Evolutionary conservation across 53 echinoderm and acorn worm genomes (phyloP), one percentile per base, ranked within the genome.

Genomic region (Luidia sarsii): DNA sequence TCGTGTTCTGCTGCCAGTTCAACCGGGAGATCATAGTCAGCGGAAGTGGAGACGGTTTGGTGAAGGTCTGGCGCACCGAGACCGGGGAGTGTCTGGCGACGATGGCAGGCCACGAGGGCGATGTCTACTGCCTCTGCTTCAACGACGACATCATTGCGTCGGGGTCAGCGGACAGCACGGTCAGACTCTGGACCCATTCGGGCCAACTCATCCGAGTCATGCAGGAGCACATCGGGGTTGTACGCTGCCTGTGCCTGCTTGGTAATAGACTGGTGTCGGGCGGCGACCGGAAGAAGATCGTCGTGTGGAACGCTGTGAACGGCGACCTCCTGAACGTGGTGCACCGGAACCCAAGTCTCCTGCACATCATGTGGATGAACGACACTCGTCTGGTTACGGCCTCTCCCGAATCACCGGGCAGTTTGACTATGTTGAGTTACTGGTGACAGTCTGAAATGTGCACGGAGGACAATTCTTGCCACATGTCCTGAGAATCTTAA

Each of bases 351-450:
- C 95, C 95, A 15, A 95, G 85, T 68, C 80, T 95, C 24, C 83
- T 95, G 6, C 95, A 95, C 62, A 66, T 90, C 50, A 92, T 95
- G 95, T 95, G 95, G 95, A 84, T 90, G 31, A 95, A 88, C 50
- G 92, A 92, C 64, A 95, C 95, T 48, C 90, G 88, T 69, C 71
- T 95, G 30, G 82, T 95, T 16, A 95, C 85, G 4, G 95, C 95
- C 59, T 95, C 95, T 15, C 95, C 95, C 0, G 90, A 92, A 79
- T 90, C 92, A 23, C 95, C 95, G 2, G 95, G 95, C 11, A 67
- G 71, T 20, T 82, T 95, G 10, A 95, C 95, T 38, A 54, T 90
- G 9, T 31, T 95, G 52, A 95, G 88, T 67, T 95, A 92, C 67
- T 95, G 95, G 95, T 95, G 68, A 82, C 15, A 48, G 18, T n/a